These are phyloP conservation scores for Eilema sororculum DNA, from an alignment of 2,888 invertebrate species.

Conservation along the genomic window DNA sequence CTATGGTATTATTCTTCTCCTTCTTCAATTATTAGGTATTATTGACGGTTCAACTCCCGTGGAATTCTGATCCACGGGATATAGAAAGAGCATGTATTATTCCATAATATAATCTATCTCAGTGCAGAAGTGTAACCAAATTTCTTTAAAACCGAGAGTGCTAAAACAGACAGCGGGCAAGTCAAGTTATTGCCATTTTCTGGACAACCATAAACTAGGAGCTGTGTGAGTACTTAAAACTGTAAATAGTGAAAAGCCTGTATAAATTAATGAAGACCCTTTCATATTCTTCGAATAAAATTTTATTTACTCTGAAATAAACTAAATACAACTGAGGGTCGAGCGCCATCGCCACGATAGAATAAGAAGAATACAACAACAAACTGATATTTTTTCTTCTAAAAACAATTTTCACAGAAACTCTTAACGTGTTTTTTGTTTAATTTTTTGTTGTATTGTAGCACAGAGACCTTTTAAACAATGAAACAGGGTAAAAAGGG, in stretches of 20 bases:
- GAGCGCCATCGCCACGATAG: too few species aligned
- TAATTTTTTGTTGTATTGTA: slow-evolving; percentile 4
- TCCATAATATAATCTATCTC: too few species aligned
- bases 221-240: not conserved
- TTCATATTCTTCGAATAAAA: not conserved
- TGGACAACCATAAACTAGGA: not conserved
- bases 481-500: slow-evolving; percentile 12
- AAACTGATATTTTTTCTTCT: slow-evolving; percentile 5
- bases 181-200: not conserved
- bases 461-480: slow-evolving; percentile 9
- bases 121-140: too few species aligned
- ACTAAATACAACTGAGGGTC: not conserved
- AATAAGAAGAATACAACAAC: too few species aligned
- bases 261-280: not conserved
- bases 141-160: too few species aligned
- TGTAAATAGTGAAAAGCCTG: not conserved
- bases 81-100: too few species aligned
- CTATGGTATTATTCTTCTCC: too few species aligned
- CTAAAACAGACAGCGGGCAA: not conserved
- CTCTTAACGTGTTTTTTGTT: slow-evolving; percentile 4
- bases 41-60: too few species aligned
- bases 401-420: not conserved
- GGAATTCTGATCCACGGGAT: too few species aligned
- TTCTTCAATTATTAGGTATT: too few species aligned
- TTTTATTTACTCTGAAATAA: not conserved